Base-by-base conservation (phyloP, 2,797 vertebrate species). In the Rhynchotus rufescens region DNA sequence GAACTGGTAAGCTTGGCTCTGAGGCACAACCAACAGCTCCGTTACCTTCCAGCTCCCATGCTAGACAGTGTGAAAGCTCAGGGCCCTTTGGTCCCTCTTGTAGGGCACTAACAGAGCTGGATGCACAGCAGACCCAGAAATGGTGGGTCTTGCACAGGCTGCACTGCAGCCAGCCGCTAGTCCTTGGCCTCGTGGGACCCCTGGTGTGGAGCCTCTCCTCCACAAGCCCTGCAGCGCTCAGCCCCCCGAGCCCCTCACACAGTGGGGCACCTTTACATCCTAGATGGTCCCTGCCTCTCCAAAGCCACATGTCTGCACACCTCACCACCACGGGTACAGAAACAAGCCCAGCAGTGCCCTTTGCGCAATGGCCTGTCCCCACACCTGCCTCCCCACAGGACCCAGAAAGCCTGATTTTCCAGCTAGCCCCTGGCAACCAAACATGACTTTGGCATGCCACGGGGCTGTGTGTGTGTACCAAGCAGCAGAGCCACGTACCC, bases 1-100 rank as follows among this genome's bases (percentile, higher is more conserved):
- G 97, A 99, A 99, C 96, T 99, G 98, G 44, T 98, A 98, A 68
- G 99, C 99, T 94, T 99, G 99, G 96, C 97, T 99, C 99, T 99
- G 96, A 36, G 69, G 65, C 64, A 97, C 54, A 92, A 83, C 38
- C 54, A 89, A 36, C 38, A 87, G 28, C 1, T 2, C 28, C 42
- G 56, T 49, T 85, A 94, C 17, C 1, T 56, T 56, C 52, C 28
- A 23, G 28, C 15, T 52, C 32, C 19, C 19, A 44, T 26, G 15
- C 6, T 22, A 38, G 67, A n/a, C 10, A 8, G 34, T 49, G 34
- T 8, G 16, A 21, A 28, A 38, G 49, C 8, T 28, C 22, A 49
- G 13, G 34, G 49, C 47, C 32, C 67, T 19, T 38, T 5, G 23
- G 34, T 20, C 26, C 32, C 25, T 52, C 32, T 28, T 34, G 23